A percentile compares a stretch with the other conserved stretches of the same genome.
Evolutionary conservation across 1,140 invertebrate species (phyloP).

Genomic region (Ostrea denselamellosa): DNA sequence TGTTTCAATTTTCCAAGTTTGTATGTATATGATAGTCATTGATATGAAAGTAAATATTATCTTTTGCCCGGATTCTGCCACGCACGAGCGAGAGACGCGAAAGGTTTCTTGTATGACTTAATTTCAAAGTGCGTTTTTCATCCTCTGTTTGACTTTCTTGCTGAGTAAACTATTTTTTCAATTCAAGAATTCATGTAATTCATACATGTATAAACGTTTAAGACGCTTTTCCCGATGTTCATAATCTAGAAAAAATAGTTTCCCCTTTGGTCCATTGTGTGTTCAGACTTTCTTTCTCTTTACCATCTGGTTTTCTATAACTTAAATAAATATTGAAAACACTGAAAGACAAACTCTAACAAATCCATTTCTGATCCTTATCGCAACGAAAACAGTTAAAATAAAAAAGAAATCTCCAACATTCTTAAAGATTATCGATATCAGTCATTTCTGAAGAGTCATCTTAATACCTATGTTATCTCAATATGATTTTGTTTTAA

Average conservation of each 20-base stretch:
- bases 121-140: constrained; percentile 36
- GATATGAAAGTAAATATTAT: constrained; percentile 37
- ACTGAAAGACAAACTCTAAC: neutral
- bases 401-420: too few species aligned
- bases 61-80: constrained; percentile 33
- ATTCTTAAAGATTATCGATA: too few species aligned
- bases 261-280: neutral
- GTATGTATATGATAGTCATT: constrained; percentile 26
- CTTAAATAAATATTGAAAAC: constrained; percentile 27
- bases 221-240: constrained; percentile 23
- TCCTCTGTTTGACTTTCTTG: constrained; percentile 22
- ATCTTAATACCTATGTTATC: too few species aligned
- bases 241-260: constrained; percentile 31
- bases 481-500: too few species aligned
- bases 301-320: constrained; percentile 19
- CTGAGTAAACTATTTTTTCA: constrained; percentile 36
- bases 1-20: constrained; percentile 32
- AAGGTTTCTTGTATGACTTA: constrained; percentile 32
- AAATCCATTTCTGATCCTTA: neutral
- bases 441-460: too few species aligned
- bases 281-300: neutral
- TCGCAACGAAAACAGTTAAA: neutral
- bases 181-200: constrained; percentile 38
- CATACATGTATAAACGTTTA: constrained; percentile 36
- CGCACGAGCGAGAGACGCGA: constrained; percentile 35